These are phyloP conservation scores for Zingel zingel DNA, from an alignment of 2,113 vertebrate genomes.

Conservation along the genomic window DNA sequence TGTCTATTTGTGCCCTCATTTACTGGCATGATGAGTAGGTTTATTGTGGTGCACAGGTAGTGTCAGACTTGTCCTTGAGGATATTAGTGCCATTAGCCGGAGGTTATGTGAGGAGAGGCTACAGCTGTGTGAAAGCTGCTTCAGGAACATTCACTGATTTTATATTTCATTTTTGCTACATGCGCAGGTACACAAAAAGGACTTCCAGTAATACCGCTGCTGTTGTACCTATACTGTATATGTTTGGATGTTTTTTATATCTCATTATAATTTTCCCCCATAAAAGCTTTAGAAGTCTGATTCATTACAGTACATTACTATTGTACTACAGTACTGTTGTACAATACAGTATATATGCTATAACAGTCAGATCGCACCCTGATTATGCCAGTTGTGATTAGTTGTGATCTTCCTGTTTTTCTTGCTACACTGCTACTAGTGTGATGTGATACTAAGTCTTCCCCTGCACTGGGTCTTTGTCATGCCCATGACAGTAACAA, in stretches of 20 bases:
- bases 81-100: constrained; percentile 51
- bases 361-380: no score
- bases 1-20: constrained; percentile 5
- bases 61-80: constrained; percentile 60
- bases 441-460: constrained; percentile 3
- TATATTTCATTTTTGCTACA: constrained; percentile 10
- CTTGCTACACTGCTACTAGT: neutral
- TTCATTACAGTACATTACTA: neutral
- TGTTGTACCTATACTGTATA: neutral
- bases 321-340: neutral
- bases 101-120: constrained; percentile 26
- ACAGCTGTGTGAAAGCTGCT: constrained; percentile 21
- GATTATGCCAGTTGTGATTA: neutral
- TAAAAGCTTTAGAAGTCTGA: constrained; percentile 2
- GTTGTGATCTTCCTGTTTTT: neutral
- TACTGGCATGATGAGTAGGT: neutral
- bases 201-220: neutral
- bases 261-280: neutral
- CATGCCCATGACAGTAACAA: constrained; percentile 2
- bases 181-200: constrained; percentile 1
- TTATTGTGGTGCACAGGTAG: constrained; percentile 21
- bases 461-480: neutral
- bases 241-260: neutral
- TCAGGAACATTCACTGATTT: constrained; percentile 29
- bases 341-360: neutral